Percentiles rank a stretch among this genome's conserved stretches.
These are phyloP conservation scores for Xerus inauris DNA, from an alignment of 2,113 vertebrate genomes.

Conservation along the genomic window DNA sequence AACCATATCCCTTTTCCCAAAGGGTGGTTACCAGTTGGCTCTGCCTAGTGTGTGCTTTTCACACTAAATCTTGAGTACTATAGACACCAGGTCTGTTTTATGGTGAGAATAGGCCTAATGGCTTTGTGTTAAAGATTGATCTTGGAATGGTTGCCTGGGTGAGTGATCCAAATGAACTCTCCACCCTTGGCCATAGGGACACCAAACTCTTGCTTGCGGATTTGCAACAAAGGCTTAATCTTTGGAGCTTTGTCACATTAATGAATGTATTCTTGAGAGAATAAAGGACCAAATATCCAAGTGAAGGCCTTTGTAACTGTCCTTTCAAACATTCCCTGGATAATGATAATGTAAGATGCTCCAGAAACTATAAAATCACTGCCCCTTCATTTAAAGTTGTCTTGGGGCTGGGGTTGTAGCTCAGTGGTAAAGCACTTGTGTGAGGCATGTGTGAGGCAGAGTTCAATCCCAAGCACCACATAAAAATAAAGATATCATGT, in stretches of 20 bases:
- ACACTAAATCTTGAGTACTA: neutral
- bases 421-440: too few species aligned
- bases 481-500: too few species aligned
- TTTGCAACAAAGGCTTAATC: neutral
- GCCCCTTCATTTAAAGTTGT: neutral
- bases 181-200: neutral
- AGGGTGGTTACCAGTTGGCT: neutral
- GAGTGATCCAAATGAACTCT: neutral
- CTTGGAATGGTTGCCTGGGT: neutral
- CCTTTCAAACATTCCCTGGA: neutral
- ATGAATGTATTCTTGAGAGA: neutral
- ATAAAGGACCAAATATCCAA: neutral
- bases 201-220: slow-evolving; percentile 8
- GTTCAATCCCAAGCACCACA: too few species aligned
- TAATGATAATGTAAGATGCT: neutral
- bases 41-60: neutral
- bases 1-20: neutral
- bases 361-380: neutral
- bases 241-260: neutral
- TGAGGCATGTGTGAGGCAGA: too few species aligned
- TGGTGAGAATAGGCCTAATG: neutral
- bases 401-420: too few species aligned
- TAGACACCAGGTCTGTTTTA: neutral
- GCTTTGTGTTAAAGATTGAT: neutral
- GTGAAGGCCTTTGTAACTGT: neutral